phyloP scores from a whole-genome alignment of 92 coral and sea anemone genomes.

The Siderastrea siderea region DNA sequence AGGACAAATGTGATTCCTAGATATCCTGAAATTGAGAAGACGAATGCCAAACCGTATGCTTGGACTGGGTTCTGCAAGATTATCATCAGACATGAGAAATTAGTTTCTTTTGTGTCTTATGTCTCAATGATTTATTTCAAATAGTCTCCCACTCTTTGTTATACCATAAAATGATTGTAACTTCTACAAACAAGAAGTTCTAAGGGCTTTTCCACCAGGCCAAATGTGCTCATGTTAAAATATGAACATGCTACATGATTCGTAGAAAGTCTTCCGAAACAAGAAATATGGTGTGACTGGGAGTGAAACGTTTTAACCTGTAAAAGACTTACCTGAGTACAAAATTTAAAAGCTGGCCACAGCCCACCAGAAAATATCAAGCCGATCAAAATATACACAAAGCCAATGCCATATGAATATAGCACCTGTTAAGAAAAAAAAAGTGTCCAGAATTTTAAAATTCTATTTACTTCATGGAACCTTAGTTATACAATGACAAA shows the following conservation, averaged over 20 bases:
- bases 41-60: conserved; percentile 91
- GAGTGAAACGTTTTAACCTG: too few species aligned
- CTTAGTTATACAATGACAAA: too few species aligned
- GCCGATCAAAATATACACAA: conserved; percentile 93
- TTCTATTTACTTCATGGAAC: too few species aligned
- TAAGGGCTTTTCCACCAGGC: too few species aligned
- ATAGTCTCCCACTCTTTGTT: too few species aligned
- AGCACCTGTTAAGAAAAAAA: conserved; percentile 68
- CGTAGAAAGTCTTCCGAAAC: too few species aligned
- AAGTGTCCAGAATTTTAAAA: background rate
- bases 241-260: too few species aligned
- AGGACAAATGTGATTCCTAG: conserved; percentile 94
- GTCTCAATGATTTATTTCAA: background rate
- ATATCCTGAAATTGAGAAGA: conserved; percentile 96
- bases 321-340: conserved; percentile 79
- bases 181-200: too few species aligned
- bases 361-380: conserved; percentile 85
- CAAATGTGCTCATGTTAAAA: too few species aligned
- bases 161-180: too few species aligned
- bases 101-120: background rate
- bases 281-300: too few species aligned
- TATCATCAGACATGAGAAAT: background rate
- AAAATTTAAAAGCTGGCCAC: conserved; percentile 88
- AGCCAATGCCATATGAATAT: conserved; percentile 98
- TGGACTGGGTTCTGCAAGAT: conserved; percentile 82